Evolutionary conservation across 92 coral and sea anemone species (phyloP).

Genomic region (Blastomussa wellsi): DNA sequence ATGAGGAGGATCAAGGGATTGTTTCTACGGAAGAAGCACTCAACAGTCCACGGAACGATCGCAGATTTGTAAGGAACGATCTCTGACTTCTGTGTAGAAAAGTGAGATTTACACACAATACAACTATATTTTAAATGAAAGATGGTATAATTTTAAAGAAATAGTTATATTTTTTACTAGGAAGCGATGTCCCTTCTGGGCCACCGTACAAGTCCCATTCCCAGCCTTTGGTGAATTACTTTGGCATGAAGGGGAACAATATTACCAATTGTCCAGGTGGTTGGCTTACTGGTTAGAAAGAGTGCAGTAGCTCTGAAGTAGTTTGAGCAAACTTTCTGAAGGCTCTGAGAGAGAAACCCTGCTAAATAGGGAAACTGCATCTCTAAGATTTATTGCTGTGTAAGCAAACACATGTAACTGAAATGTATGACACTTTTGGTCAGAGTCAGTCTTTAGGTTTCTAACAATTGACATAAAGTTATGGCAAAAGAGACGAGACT

Average conservation of each 20-base stretch:
- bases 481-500: constrained; percentile 59
- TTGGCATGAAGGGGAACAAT: constrained; percentile 55
- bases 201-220: constrained; percentile 49
- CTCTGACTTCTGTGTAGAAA: no score
- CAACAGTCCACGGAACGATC: no score
- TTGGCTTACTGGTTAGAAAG: constrained; percentile 51
- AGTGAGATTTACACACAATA: no score
- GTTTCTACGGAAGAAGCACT: no score
- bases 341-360: constrained; percentile 38
- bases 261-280: constrained; percentile 70
- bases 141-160: no score
- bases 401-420: constrained; percentile 57
- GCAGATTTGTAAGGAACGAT: no score
- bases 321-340: constrained; percentile 33
- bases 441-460: constrained; percentile 1
- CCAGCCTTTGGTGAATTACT: constrained; percentile 31
- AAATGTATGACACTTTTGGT: constrained; percentile 19
- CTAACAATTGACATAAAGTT: constrained; percentile 44
- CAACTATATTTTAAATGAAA: no score
- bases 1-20: no score
- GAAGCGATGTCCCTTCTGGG: no score
- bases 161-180: no score
- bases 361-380: constrained; percentile 55
- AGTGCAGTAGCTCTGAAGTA: no score
- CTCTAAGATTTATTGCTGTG: constrained; percentile 51